phyloP scores from a whole-genome alignment of 2,888 invertebrate genomes.

The Hofmannophila pseudospretella region DNA sequence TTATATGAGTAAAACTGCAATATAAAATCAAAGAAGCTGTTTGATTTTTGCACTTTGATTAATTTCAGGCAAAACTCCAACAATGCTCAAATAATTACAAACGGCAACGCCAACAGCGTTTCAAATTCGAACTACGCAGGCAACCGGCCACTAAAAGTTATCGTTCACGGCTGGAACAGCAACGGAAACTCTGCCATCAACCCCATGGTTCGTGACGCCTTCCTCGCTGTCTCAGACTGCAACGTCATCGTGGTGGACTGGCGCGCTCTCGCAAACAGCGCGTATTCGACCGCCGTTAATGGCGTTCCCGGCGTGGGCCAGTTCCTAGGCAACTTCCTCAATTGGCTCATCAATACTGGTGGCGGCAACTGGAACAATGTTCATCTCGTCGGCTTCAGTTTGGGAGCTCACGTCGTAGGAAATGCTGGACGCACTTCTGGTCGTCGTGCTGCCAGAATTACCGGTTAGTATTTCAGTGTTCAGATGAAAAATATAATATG shows the following conservation, averaged over 20 bases:
- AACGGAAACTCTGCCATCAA: conserved; percentile 41
- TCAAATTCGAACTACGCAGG: conserved; percentile 39
- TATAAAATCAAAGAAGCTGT: too few relatives aligned
- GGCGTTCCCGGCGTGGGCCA: conserved; percentile 46
- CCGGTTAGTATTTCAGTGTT: conserved; percentile 40
- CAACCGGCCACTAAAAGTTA: conserved; percentile 35
- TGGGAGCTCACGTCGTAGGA: conserved; percentile 61
- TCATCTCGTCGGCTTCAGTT: conserved; percentile 59
- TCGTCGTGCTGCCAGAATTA: conserved; percentile 38
- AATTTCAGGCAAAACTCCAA: conserved; percentile 41
- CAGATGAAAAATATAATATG: too few relatives aligned
- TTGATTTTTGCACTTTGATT: too few relatives aligned
- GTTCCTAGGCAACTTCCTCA: conserved; percentile 46
- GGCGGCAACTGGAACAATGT: conserved; percentile 55
- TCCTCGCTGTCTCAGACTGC: conserved; percentile 41
- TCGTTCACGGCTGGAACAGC: conserved; percentile 58
- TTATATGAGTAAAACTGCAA: too few relatives aligned
- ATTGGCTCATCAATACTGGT: conserved; percentile 43
- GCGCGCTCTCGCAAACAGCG: conserved; percentile 33
- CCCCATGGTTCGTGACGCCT: conserved; percentile 36
- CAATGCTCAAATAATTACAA: conserved; percentile 36
- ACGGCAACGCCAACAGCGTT: conserved; percentile 42
- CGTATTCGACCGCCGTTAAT: conserved; percentile 12
- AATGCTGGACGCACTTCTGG: conserved; percentile 42
- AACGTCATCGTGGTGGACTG: conserved; percentile 67